Evolutionary conservation across 2,888 invertebrate species (phyloP), one percentile per base, ranked within the genome.

Genomic region (Cataglyphis livida): DNA sequence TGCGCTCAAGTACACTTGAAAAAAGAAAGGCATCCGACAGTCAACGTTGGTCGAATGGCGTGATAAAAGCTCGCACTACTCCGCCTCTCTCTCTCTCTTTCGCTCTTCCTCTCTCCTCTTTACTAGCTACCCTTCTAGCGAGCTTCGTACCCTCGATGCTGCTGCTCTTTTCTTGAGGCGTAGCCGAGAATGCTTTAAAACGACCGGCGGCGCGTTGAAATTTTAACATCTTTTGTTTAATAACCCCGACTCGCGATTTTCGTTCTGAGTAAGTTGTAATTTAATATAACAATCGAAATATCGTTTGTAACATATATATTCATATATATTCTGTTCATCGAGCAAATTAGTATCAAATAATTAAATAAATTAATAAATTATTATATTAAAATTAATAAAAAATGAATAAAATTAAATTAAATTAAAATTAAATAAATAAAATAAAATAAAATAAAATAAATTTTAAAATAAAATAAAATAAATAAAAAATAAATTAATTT

Each of bases 161-260:
- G 32, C 4, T 21, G 35, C 44, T 82, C 82, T 79, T 48, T 73
- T 28, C 65, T 65, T 48, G 64, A 18, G 57, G 57, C 41, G 3
- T 35, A 41, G 21, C 44, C 21, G 51, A 83, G 82, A 65, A 79
- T 51, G n/a, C 79, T 82, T 73, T 81, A 78, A 51, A 57, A 57
- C 21, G 79, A 44, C 12, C n/a, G 54, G 66, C 65, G 59, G 66
- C 65, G 32, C 18, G 78, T 48, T 76, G 62, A 79, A 88, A 88
- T 84, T 83, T 61, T 82, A 44, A 35, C 68, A 57, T 59, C 83
- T 74, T 82, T 84, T 74, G 83, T 88, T 82, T 25, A 15, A 38
- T 10, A 79, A 62, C 51, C 32, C n/a, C 82, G 61, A 21, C 48
- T 65, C 54, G 48, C 5, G 18, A n/a, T 32, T 35, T 83, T 86